These are phyloP conservation scores for Coranthus polyacanthus DNA, from an alignment of 2,797 vertebrate species.

Conservation along the genomic window DNA sequence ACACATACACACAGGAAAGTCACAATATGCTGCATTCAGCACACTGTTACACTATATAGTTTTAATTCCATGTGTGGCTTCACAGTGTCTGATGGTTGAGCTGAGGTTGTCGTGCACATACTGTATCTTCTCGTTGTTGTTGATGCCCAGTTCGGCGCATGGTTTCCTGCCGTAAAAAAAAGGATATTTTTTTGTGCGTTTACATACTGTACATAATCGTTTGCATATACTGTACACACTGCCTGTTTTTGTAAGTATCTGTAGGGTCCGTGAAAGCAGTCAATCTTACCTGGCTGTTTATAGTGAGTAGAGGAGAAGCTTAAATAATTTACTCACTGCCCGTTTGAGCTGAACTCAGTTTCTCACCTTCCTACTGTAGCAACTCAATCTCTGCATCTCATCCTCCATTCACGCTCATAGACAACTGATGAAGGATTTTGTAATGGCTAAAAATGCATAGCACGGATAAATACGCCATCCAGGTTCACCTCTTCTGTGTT, in stretches of 20 bases:
- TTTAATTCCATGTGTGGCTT: constrained; percentile 25
- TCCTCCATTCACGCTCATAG: constrained; percentile 15
- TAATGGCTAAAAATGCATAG: constrained; percentile 27
- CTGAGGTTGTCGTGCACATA: background rate
- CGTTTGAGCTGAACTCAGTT: constrained; percentile 54
- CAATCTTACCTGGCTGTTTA: constrained; percentile 36
- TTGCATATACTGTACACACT: background rate
- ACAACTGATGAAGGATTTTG: constrained; percentile 25
- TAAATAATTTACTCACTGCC: constrained; percentile 72
- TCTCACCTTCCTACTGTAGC: constrained; percentile 59
- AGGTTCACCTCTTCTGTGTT: background rate
- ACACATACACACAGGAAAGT: constrained; percentile 52
- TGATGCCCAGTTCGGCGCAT: background rate
- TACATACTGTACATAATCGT: background rate
- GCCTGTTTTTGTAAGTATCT: constrained; percentile 12
- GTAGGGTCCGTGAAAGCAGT: constrained; percentile 33
- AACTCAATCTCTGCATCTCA: constrained; percentile 38
- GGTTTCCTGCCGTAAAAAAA: background rate
- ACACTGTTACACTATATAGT: background rate
- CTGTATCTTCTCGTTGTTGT: background rate
- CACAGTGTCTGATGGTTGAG: constrained; percentile 1
- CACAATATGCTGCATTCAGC: constrained; percentile 55
- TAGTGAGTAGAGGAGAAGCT: constrained; percentile 37
- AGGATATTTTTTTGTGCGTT: background rate
- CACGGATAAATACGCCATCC: constrained; percentile 21